phyloP scores from a whole-genome alignment of 2,888 invertebrate species.

The Ypsolopha scabrella region DNA sequence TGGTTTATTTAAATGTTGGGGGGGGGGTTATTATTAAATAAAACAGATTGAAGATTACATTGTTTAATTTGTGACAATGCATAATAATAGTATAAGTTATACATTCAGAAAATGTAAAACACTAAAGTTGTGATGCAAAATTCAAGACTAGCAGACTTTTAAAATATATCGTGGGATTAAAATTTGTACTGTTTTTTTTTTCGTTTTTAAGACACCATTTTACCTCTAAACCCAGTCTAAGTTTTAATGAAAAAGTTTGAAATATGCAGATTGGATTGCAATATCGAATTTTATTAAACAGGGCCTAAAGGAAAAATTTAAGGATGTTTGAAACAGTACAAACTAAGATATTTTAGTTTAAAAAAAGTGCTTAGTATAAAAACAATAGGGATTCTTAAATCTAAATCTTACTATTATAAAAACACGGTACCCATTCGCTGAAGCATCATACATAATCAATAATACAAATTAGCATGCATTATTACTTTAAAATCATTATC shows the following conservation, averaged over 20 bases:
- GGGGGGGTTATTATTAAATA: conserved; percentile 10
- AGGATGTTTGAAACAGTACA: not conserved
- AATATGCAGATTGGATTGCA: too few species aligned
- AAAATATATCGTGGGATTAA: not conserved
- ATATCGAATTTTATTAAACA: not conserved
- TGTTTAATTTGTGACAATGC: conserved; percentile 65
- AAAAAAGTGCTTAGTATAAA: conserved; percentile 16
- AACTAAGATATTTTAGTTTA: not conserved
- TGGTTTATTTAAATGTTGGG: too few species aligned
- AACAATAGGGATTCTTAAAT: conserved; percentile 14
- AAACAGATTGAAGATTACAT: conserved; percentile 48
- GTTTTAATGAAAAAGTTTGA: too few species aligned
- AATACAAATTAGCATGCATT: too few species aligned
- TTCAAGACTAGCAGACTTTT: conserved; percentile 6
- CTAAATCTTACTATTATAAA: conserved; percentile 1
- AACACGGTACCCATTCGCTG: not conserved
- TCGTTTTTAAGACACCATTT: not conserved
- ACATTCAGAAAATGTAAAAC: conserved; percentile 37
- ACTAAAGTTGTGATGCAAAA: conserved; percentile 39
- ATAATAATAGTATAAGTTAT: conserved; percentile 33
- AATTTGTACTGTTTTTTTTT: conserved; percentile 3
- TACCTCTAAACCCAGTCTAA: too few species aligned
- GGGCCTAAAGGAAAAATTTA: not conserved
- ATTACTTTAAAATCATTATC: too few species aligned
- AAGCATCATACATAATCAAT: not conserved